Evolutionary conservation across 2,797 vertebrate genomes (phyloP), one percentile per base, ranked within the genome.

Genomic region (Galagoides demidoff): DNA sequence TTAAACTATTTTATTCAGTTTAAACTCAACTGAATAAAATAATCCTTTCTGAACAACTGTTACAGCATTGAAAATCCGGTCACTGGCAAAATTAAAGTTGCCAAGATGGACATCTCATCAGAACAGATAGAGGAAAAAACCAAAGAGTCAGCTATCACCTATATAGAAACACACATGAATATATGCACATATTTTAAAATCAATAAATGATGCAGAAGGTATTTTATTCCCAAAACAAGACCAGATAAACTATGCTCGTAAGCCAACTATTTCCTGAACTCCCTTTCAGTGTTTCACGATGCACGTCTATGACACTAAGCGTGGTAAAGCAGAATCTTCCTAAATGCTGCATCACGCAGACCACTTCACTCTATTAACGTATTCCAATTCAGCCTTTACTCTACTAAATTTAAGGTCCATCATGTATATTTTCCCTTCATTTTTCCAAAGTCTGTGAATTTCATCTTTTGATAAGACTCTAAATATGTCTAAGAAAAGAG

Each of bases 401-500:
- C 55, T 37, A 94, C 43, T 87, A 93, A 85, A 55, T 78, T 78
- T 71, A 82, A 90, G 31, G 31, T 45, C 94, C 12, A 49, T 29
- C 22, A 87, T 78, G 93, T 61, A 92, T 52, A 79, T 93, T 84
- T n/a, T 66, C 34, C 45, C 25, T 57, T 74, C 79, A 78, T 70
- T 57, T 49, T 89, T 27, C n/a, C 34, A 93, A 90, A 90, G 68
- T 94, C 45, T 52, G 2, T 63, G 29, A 93, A 90, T 78, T 77
- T 34, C 3, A 90, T 82, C 49, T 73, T 77, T 96, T 93, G 23
- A 13, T 45, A 94, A 94, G 34, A 79, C 92, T 74, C 86, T 64
- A 95, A 86, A 45, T 64, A 93, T 55, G 14, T 14, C 23, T 68
- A 76, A 78, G 25, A 79, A 66, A 89, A 92, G 61, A 57, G 85